Percentiles rank a stretch among this genome's conserved stretches.
phyloP scores from a whole-genome alignment of 37 sponge, comb jelly and placozoan species.

The Bolinopsis microptera region DNA sequence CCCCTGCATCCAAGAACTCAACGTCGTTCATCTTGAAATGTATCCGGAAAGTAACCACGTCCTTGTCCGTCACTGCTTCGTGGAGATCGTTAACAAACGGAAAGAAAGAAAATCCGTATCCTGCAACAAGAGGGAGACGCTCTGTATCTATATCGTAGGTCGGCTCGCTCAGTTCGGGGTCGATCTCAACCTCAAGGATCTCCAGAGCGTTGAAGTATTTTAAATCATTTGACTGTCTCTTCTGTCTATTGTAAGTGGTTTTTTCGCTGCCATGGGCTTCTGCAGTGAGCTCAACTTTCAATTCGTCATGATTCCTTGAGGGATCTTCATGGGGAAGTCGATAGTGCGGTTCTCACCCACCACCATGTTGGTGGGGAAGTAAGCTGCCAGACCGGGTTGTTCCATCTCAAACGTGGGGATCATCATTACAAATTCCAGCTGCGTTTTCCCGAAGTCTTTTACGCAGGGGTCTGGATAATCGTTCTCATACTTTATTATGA shows the following conservation, averaged over 20 bases:
- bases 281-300: conserved; percentile 50
- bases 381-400: background rate
- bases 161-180: background rate
- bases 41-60: background rate
- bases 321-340: conserved; percentile 56
- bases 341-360: conserved; percentile 28
- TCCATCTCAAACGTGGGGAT: conserved; percentile 52
- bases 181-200: background rate
- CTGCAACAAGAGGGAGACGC: background rate
- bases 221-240: background rate
- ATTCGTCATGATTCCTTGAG: conserved; percentile 16
- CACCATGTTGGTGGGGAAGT: conserved; percentile 49
- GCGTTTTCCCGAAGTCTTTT: conserved; percentile 32
- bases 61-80: conserved; percentile 1
- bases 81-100: conserved; percentile 25
- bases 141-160: background rate
- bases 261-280: background rate
- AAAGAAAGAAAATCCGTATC: conserved; percentile 36
- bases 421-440: conserved; percentile 47
- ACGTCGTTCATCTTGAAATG: conserved; percentile 57
- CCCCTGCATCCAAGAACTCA: conserved; percentile 35
- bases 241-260: conserved; percentile 50
- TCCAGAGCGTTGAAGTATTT: conserved; percentile 22
- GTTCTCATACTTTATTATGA: conserved; percentile 43
- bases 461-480: conserved; percentile 12